These are phyloP conservation scores for Pristionchus pacificus DNA, from an alignment of 1,140 invertebrate genomes.

Conservation along the genomic window DNA sequence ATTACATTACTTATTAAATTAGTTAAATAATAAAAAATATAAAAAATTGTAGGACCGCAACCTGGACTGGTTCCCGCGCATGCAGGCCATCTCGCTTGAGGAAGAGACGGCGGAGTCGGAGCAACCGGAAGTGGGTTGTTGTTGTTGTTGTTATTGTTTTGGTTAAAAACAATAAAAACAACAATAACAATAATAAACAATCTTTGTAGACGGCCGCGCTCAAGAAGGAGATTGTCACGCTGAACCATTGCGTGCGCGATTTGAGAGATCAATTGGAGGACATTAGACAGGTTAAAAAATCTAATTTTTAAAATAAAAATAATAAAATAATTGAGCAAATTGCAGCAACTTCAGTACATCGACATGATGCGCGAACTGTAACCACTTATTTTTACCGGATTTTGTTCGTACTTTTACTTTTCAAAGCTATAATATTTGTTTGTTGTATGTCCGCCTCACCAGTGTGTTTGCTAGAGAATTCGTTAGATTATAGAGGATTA, in stretches of 20 bases:
- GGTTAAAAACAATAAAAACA: neutral
- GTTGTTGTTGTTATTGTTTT: too few species aligned
- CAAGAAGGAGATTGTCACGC: neutral
- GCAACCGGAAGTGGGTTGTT: constrained; percentile 51
- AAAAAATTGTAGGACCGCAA: constrained; percentile 45
- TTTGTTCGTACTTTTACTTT: too few species aligned
- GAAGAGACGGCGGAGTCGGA: constrained; percentile 49
- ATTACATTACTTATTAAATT: neutral
- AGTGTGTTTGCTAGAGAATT: too few species aligned
- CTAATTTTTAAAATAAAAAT: neutral
- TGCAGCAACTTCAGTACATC: neutral
- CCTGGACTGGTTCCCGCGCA: constrained; percentile 56
- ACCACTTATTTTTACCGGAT: too few species aligned
- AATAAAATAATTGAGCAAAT: too few species aligned
- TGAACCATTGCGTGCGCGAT: neutral
- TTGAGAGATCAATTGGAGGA: neutral
- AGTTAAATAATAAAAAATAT: constrained; percentile 3
- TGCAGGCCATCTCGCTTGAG: constrained; percentile 54
- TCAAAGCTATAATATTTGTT: too few species aligned
- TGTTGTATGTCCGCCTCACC: too few species aligned
- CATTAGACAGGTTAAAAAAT: neutral
- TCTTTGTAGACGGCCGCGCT: neutral
- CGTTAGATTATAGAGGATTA: too few species aligned
- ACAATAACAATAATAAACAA: neutral
- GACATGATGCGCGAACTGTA: neutral